Conservation (phyloP, 1,140 invertebrate species). For the Dysdera silvatica region DNA sequence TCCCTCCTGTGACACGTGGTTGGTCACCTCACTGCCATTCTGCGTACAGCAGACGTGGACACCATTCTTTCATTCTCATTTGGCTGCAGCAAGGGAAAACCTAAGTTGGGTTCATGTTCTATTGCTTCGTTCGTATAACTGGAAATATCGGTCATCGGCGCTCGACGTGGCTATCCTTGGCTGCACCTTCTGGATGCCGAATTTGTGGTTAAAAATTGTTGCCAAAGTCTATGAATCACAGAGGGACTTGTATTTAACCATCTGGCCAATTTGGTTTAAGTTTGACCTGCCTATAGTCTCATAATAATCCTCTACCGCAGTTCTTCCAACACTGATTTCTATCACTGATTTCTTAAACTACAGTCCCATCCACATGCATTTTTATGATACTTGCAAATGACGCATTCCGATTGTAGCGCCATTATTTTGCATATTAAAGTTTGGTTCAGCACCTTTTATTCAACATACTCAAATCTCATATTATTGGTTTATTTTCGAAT, state of each 20-base stretch:
- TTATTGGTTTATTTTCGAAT: no score
- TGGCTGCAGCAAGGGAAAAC: no score
- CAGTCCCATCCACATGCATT: not conserved
- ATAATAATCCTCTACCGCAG: not conserved
- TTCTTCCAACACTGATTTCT: not conserved
- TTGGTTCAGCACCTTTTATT: no score
- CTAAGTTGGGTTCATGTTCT: not conserved
- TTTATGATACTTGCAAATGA: not conserved
- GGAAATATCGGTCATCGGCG: not conserved
- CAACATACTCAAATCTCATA: no score
- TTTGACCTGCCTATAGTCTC: not conserved
- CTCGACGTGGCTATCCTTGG: not conserved
- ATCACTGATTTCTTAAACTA: not conserved
- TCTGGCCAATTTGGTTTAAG: not conserved
- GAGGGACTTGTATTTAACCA: not conserved
- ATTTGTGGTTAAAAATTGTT: not conserved
- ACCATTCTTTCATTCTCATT: no score
- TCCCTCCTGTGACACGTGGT: no score
- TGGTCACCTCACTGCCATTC: no score
- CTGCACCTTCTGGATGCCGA: slow-evolving; percentile 1
- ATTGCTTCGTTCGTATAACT: not conserved
- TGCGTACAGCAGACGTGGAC: no score
- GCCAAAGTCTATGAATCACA: slow-evolving; percentile 1
- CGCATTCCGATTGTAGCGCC: no score
- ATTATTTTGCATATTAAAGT: no score